Base-by-base conservation (phyloP, 2,113 vertebrate genomes). In the Erinaceus europaeus region DNA sequence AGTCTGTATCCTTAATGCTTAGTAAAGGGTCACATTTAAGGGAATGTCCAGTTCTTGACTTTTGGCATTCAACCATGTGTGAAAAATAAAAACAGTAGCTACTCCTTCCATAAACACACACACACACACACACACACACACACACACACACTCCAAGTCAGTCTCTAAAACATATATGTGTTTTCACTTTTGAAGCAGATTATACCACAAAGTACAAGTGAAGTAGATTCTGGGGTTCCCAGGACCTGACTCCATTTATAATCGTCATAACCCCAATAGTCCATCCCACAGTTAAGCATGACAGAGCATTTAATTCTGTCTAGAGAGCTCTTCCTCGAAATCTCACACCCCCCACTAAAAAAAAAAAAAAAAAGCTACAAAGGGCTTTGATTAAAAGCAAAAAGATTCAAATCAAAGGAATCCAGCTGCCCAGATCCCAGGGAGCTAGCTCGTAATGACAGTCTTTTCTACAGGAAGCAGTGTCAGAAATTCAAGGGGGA, bases 361-460 rank as follows among this genome's bases (percentile, higher is more conserved):
- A 90, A 88, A 86, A 68, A 90, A 96, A 95, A 59, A 0, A 95
- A 89, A 74, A 80, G 55, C 57, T 87, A 91, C n/a, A 82, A 85
- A 89, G 53, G 74, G 84, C 82, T 95, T 95, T 89, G 75, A 87
- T 90, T 52, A 86, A 72, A 86, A 88, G 82, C 86, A 68, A 91
- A 94, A 95, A 90, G 91, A 42, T 91, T 81, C 52, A 94, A 96
- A 97, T 97, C 94, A 96, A 95, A 97, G 96, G 94, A 97, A 95
- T 88, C 88, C 94, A 96, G 90, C 92, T 86, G 84, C 86, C 92
- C 90, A 90, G 92, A 96, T 97, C 90, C 95, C 84, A 96, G 85
- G 92, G 87, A 97, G 96, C 90, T 96, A 97, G 96, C 90, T 96
- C 95, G 96, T 97, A 97, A 96, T 96, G 95, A 96, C 90, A 95